Conservation (phyloP, 2,113 vertebrate species). For the Siniperca chuatsi region DNA sequence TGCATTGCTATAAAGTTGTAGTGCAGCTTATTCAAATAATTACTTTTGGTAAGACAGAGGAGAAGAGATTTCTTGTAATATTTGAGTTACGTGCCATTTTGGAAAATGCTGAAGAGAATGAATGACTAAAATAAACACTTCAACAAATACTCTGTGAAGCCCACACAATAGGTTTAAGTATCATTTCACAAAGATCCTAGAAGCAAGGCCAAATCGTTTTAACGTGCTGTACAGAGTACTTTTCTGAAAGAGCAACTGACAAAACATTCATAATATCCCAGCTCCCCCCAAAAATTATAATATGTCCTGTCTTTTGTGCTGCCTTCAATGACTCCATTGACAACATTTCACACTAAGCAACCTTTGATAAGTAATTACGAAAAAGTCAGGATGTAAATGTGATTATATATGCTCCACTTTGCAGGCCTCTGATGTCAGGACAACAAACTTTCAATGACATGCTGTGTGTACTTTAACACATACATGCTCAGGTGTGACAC, state of each 20-base stretch:
- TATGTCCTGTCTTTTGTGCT: constrained; percentile 52
- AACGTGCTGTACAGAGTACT: not conserved
- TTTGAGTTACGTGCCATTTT: not conserved
- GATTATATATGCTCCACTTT: constrained; percentile 75
- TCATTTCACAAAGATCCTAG: constrained; percentile 9
- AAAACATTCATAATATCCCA: constrained; percentile 45
- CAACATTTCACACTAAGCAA: constrained; percentile 74
- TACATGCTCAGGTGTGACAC: not conserved
- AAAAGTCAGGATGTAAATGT: constrained; percentile 73
- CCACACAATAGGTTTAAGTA: not conserved
- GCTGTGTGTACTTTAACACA: not conserved
- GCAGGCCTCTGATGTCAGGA: constrained; percentile 50
- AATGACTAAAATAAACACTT: not conserved
- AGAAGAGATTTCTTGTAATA: not conserved
- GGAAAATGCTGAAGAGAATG: not conserved
- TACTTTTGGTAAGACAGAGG: not conserved
- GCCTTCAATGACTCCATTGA: constrained; percentile 57
- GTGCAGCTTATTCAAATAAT: not conserved
- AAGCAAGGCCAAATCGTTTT: not conserved
- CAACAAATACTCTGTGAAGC: not conserved
- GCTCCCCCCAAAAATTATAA: constrained; percentile 70
- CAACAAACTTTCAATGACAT: constrained; percentile 45
- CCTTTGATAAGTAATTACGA: constrained; percentile 76
- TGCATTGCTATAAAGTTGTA: not conserved
- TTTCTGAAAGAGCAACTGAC: constrained; percentile 32